phyloP scores from a whole-genome alignment of 1,140 invertebrate species.

The Brachystomella parvula region DNA sequence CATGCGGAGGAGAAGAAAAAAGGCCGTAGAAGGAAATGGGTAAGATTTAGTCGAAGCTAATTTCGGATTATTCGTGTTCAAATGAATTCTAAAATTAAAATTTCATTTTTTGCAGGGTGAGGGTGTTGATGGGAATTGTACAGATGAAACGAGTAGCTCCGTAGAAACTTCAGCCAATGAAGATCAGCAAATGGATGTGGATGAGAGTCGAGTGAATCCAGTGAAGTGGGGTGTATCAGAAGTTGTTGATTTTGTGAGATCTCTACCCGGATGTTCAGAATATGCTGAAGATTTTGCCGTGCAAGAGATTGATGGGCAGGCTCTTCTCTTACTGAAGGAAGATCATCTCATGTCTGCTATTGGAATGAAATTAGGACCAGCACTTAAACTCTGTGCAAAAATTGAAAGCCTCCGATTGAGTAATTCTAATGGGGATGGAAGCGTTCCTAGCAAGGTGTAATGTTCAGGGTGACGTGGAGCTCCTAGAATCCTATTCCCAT shows the following conservation, averaged over 20 bases:
- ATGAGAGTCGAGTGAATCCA: constrained; percentile 54
- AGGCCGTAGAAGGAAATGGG: constrained; percentile 40
- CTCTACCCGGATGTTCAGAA: constrained; percentile 76
- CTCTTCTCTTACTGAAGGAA: constrained; percentile 76
- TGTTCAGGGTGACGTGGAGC: neutral
- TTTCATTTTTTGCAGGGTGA: constrained; percentile 39
- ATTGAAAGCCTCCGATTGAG: constrained; percentile 22
- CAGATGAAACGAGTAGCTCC: constrained; percentile 37
- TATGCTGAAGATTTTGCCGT: constrained; percentile 93
- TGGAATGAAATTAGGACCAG: constrained; percentile 87
- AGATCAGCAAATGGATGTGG: constrained; percentile 28
- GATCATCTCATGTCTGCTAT: constrained; percentile 80
- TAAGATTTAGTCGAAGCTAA: constrained; percentile 27
- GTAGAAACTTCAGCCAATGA: constrained; percentile 30
- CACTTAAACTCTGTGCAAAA: constrained; percentile 59
- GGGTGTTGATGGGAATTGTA: constrained; percentile 27
- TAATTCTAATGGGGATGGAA: neutral
- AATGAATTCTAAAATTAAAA: neutral
- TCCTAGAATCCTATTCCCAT: too few relatives aligned
- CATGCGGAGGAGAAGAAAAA: constrained; percentile 39
- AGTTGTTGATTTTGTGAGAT: constrained; percentile 41
- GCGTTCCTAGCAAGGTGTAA: neutral
- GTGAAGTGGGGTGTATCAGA: constrained; percentile 60
- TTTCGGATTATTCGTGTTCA: constrained; percentile 2
- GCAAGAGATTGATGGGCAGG: constrained; percentile 80